Evolutionary conservation across 1,140 invertebrate genomes (phyloP).

Genomic region (Philaenus spumarius): DNA sequence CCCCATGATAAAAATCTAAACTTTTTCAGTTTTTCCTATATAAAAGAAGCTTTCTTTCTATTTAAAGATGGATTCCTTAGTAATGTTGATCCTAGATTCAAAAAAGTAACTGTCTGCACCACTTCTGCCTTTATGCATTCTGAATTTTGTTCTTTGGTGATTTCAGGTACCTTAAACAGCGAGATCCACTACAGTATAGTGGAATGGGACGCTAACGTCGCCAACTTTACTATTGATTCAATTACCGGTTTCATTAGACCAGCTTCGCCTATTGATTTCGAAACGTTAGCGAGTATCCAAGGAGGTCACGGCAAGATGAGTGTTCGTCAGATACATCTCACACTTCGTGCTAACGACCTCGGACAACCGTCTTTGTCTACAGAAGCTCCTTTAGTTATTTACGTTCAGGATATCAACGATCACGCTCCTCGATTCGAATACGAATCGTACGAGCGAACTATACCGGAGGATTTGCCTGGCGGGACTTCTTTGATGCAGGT

Average conservation of each 20-base stretch:
- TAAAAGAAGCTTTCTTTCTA: too few relatives aligned
- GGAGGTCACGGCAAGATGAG: background rate
- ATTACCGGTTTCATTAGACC: constrained; percentile 64
- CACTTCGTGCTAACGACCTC: constrained; percentile 69
- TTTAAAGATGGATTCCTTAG: too few relatives aligned
- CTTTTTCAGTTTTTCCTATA: too few relatives aligned
- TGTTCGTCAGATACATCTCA: constrained; percentile 50
- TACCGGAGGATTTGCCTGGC: constrained; percentile 73
- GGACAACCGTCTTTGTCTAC: constrained; percentile 68
- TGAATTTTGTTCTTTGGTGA: too few relatives aligned
- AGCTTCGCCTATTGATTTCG: constrained; percentile 67
- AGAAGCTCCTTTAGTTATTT: constrained; percentile 67
- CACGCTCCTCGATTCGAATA: constrained; percentile 74
- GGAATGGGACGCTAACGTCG: constrained; percentile 55
- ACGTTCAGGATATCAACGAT: constrained; percentile 84
- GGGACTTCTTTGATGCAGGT: constrained; percentile 74
- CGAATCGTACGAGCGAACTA: constrained; percentile 61
- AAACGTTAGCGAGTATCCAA: constrained; percentile 40
- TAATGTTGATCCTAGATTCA: too few relatives aligned
- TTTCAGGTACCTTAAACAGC: constrained; percentile 76
- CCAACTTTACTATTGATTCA: constrained; percentile 77
- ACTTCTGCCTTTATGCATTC: too few relatives aligned
- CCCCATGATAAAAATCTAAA: too few relatives aligned
- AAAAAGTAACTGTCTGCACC: too few relatives aligned
- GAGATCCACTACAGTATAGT: constrained; percentile 76